Evolutionary conservation across 2,797 vertebrate genomes (phyloP).

Genomic region (Chelonia mydas): DNA sequence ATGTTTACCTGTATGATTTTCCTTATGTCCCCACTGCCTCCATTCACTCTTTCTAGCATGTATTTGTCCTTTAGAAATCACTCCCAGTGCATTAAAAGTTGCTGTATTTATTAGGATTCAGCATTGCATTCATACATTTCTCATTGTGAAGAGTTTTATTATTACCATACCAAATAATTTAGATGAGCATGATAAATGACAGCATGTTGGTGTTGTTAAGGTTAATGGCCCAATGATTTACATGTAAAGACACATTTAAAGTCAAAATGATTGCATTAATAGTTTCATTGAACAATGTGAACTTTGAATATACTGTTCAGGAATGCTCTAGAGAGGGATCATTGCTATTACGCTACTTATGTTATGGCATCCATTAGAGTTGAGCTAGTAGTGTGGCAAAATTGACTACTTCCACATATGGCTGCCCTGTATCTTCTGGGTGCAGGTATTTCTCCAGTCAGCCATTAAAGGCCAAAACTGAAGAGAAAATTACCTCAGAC

Average conservation of each 20-base stretch:
- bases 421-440: slow-evolving; percentile 8
- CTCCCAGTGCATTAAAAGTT: not conserved
- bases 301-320: slow-evolving; percentile 60
- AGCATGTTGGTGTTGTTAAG: slow-evolving; percentile 64
- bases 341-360: slow-evolving; percentile 53
- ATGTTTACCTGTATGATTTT: not conserved
- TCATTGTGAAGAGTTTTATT: slow-evolving; percentile 37
- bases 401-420: not conserved
- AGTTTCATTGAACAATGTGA: slow-evolving; percentile 61
- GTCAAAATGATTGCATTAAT: slow-evolving; percentile 69
- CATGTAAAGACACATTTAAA: slow-evolving; percentile 64
- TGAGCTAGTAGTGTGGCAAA: slow-evolving; percentile 21
- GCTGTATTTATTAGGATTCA: slow-evolving; percentile 25
- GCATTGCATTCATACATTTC: not conserved
- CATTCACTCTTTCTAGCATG: not conserved
- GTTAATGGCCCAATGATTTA: slow-evolving; percentile 75
- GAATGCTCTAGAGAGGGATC: slow-evolving; percentile 54
- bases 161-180: slow-evolving; percentile 42
- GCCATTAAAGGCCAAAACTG: not conserved
- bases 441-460: slow-evolving; percentile 40
- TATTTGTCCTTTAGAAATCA: slow-evolving; percentile 14
- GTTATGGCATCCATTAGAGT: slow-evolving; percentile 53
- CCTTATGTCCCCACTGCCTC: not conserved
- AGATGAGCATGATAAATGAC: slow-evolving; percentile 56
- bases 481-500: slow-evolving; percentile 4